Conservation (phyloP, 2,888 invertebrate species). For the Agelastica alni region DNA sequence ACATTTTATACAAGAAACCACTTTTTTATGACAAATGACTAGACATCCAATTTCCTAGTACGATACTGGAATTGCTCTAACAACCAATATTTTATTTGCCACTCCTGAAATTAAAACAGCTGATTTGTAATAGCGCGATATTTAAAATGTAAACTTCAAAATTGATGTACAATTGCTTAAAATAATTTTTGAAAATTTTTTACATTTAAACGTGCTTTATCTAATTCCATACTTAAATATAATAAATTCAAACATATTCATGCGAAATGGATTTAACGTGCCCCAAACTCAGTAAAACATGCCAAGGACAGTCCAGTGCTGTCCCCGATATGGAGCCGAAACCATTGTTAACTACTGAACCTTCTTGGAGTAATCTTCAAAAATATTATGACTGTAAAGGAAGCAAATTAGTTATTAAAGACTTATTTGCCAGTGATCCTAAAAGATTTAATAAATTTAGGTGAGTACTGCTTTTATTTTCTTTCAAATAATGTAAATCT, state of each 20-base stretch:
- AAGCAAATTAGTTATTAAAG: constrained; percentile 76
- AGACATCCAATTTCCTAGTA: too few species aligned
- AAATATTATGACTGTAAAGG: constrained; percentile 74
- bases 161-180: not conserved
- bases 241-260: not conserved
- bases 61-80: too few species aligned
- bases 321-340: constrained; percentile 57
- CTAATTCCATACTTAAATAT: too few species aligned
- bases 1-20: too few species aligned
- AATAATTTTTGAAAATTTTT: not conserved
- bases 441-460: constrained; percentile 87
- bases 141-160: not conserved
- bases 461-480: constrained; percentile 58
- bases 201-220: not conserved
- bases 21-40: too few species aligned
- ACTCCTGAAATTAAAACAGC: too few species aligned
- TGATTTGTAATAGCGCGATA: constrained; percentile 3
- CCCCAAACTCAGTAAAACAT: not conserved
- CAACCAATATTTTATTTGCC: too few species aligned
- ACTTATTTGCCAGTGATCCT: constrained; percentile 80
- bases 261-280: constrained; percentile 1
- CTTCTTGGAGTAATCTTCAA: constrained; percentile 76
- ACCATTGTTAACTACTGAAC: constrained; percentile 65
- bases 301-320: not conserved
- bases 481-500: constrained; percentile 8